These are phyloP conservation scores for Caiman crocodilus DNA, from an alignment of 2,797 vertebrate genomes.

Conservation along the genomic window DNA sequence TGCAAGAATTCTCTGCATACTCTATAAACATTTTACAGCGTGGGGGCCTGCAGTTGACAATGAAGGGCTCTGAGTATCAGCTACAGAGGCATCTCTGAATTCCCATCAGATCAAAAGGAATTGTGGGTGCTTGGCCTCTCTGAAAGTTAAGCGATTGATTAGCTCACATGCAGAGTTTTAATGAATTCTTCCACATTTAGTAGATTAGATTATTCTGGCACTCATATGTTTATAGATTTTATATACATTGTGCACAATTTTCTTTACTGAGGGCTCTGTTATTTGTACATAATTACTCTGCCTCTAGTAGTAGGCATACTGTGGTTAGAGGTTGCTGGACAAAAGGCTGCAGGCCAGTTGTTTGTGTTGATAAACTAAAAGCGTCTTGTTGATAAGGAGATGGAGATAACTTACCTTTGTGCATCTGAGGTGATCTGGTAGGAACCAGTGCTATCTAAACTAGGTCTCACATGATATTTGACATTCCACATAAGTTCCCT, in stretches of 20 bases:
- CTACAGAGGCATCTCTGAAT: background rate
- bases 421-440: conserved; percentile 1
- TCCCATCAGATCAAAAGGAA: background rate
- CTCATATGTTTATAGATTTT: background rate
- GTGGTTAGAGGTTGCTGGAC: background rate
- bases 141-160: background rate
- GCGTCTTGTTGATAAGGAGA: background rate
- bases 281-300: background rate
- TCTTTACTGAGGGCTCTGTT: background rate
- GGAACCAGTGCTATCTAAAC: background rate
- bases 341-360: background rate
- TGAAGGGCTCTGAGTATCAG: too few relatives aligned
- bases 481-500: background rate
- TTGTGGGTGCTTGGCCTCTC: background rate
- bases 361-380: background rate
- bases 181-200: background rate
- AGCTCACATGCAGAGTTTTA: background rate
- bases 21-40: background rate
- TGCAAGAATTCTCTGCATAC: background rate
- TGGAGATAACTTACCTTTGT: background rate
- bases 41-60: background rate
- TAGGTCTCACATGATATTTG: conserved; percentile 4
- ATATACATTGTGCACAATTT: background rate
- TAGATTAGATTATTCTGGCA: background rate
- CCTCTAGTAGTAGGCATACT: background rate